Evolutionary conservation across 2,888 invertebrate species (phyloP).

Genomic region (Agrochola macilenta): DNA sequence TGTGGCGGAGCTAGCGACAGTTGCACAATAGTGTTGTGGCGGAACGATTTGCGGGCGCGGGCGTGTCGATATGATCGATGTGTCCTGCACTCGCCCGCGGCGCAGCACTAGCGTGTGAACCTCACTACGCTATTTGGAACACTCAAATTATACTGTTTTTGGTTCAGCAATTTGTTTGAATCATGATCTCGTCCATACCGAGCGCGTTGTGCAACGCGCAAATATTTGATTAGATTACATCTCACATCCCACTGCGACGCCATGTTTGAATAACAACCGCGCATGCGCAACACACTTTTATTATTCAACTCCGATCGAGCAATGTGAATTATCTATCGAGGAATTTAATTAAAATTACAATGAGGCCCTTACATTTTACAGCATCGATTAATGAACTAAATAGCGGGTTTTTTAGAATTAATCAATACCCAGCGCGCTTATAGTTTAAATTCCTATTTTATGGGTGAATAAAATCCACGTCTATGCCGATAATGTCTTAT

Average conservation of each 20-base stretch:
- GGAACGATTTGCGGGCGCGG: conserved; percentile 39
- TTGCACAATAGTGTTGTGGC: conserved; percentile 59
- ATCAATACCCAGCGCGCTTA: conserved; percentile 65
- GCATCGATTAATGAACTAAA: conserved; percentile 61
- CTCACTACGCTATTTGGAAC: conserved; percentile 67
- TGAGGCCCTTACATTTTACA: conserved; percentile 59
- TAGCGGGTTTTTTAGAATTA: conserved; percentile 60
- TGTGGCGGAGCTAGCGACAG: conserved; percentile 45
- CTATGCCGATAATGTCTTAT: conserved; percentile 60
- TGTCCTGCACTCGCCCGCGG: conserved; percentile 59
- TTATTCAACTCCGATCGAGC: conserved; percentile 51
- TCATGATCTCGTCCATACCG: conserved; percentile 68
- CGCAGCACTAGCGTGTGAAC: conserved; percentile 73
- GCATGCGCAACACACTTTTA: conserved; percentile 52
- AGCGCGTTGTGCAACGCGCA: conserved; percentile 68
- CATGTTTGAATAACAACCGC: conserved; percentile 40
- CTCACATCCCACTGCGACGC: conserved; percentile 47
- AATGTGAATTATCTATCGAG: conserved; percentile 57
- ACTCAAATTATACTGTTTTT: conserved; percentile 74
- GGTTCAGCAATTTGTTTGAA: conserved; percentile 74
- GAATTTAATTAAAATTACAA: conserved; percentile 69
- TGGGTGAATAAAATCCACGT: conserved; percentile 61
- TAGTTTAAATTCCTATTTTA: conserved; percentile 65
- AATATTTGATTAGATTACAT: conserved; percentile 64
- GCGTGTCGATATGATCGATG: conserved; percentile 69